These are phyloP conservation scores for Aphis craccivora DNA, from an alignment of 1,140 invertebrate species.

Conservation along the genomic window DNA sequence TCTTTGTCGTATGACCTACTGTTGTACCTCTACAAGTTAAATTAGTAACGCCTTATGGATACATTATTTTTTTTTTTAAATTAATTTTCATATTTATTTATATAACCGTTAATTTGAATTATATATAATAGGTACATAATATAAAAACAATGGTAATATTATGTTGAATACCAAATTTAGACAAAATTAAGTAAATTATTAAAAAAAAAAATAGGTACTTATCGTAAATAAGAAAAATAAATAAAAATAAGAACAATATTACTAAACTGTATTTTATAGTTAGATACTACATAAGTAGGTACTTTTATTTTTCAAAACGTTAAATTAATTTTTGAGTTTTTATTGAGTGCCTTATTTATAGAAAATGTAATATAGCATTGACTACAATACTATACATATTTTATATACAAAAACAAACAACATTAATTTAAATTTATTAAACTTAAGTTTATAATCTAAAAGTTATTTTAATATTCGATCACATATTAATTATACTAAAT, in stretches of 20 bases:
- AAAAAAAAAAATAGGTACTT: neutral
- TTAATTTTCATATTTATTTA: neutral
- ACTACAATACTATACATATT: neutral
- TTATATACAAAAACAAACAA: neutral
- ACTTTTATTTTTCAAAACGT: neutral
- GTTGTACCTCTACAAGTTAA: neutral
- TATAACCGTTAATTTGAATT: neutral
- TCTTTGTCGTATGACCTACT: neutral
- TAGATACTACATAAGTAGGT: too few relatives aligned
- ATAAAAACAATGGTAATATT: neutral
- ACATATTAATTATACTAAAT: neutral
- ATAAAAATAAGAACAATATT: too few relatives aligned
- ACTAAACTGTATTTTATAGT: too few relatives aligned
- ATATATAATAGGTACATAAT: neutral
- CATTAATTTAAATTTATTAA: neutral
- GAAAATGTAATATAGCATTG: neutral
- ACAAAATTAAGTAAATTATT: neutral
- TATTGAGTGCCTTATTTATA: neutral
- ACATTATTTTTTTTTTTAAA: neutral
- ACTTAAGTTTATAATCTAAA: neutral
- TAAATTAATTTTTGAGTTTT: neutral
- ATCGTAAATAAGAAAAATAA: too few relatives aligned
- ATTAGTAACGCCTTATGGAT: neutral
- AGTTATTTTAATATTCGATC: neutral
- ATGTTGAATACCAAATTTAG: neutral